Base-by-base conservation (phyloP, 2,888 invertebrate genomes). In the Archaeoteleia sp. region DNA sequence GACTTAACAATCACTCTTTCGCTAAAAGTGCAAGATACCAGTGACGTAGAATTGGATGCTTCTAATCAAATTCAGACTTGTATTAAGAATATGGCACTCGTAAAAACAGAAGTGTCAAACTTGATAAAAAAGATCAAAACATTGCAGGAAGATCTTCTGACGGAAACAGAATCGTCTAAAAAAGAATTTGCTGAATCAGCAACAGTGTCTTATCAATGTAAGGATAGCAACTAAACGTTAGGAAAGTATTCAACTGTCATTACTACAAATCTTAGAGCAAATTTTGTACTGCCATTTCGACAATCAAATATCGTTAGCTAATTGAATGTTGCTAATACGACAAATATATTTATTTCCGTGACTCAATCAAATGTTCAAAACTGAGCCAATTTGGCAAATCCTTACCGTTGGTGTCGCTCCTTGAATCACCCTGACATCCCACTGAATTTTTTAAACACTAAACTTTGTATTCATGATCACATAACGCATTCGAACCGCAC, bases 111-210 rank as follows among this genome's bases (percentile, higher is more conserved):
- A 4, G 35, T 27, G 13, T 12, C 30, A 13, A 39, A 32, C 5
- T 9, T 34, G 8, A 12, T 46, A 43, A 0, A 62, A 4, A 40
- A 63, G 6, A 35, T 53, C 15, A 49, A 67, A 10, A 70, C 40
- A 2, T 61, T 78, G 35, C 63, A 70, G 3, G 45, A 74, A 29
- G 68, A 57, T 9, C 30, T 76, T 7, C 29, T 53, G 2, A 46
- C 51, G 6, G 71, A 76, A 42, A 75, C 70, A 58, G 12, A 60
- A 43, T 7, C 35, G 25, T 37, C 42, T 13, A 37, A 69, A 63
- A 32, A 71, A 60, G n/a, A n/a, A n/a, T n/a, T n/a, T n/a, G n/a
- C n/a, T n/a, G n/a, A n/a, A n/a, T n/a, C n/a, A n/a, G n/a, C n/a
- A n/a, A n/a, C n/a, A n/a, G n/a, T n/a, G n/a, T n/a, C n/a, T n/a